Evolutionary conservation across 2,113 vertebrate species (phyloP), one percentile per base, ranked within the genome.

Genomic region (Oreamnos americanus): DNA sequence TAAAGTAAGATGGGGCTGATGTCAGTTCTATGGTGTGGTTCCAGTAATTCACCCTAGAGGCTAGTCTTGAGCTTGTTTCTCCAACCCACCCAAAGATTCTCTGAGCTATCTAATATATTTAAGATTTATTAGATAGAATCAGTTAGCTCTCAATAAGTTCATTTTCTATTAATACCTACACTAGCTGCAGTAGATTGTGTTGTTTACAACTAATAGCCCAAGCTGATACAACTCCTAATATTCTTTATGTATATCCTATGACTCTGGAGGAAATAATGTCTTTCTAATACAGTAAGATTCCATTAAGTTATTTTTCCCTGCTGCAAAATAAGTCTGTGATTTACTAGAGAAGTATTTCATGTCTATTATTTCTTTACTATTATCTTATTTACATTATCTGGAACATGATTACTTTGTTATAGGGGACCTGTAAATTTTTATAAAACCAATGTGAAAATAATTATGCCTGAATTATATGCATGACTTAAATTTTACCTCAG

Each of bases 201-300:
- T 23, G n/a, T 55, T 79, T 76, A 94, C 23, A 85, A 43, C 28
- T 30, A 95, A 89, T 43, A 88, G 4, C 64, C n/a, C 36, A 6
- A 74, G 13, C 21, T 62, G 49, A 55, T 49, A 82, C 6, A 89
- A 23, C 4, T 39, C 17, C 58, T 86, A 76, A 82, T 67, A 49
- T 71, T 88, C 55, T 55, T 43, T 93, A 1, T 15, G 23, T 39
- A 55, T 10, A 60, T 33, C 25, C 39, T 76, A 26, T 51, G 53
- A 57, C 60, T 76, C 45, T 79, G 53, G 14, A 96, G 45, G 71
- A 92, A 95, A 53, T 85, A 62, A 74, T 82, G 26, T 45, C 74
- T 93, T 95, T 93, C 47, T 92, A 45, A 91, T 81, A 82, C 51
- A 51, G 45, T 82, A 15, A n/a, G 67, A 89, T 95, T 94, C 67